These are phyloP conservation scores for Pygocentrus nattereri DNA, from an alignment of 2,797 vertebrate species.

Conservation along the genomic window DNA sequence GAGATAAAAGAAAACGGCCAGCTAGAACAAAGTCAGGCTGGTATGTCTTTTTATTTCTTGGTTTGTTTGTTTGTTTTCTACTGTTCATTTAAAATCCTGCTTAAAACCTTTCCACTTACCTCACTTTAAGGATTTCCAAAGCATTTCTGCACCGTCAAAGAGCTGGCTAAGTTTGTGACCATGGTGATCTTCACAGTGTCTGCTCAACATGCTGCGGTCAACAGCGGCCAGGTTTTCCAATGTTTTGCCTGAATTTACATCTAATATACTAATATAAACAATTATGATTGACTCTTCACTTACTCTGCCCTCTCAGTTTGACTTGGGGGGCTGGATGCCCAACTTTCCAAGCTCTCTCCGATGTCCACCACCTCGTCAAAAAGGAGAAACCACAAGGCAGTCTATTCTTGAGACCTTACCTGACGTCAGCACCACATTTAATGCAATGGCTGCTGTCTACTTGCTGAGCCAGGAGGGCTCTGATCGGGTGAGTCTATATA, in stretches of 20 bases:
- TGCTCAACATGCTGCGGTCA: conserved; percentile 70
- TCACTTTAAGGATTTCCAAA: conserved; percentile 64
- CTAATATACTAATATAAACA: too few relatives aligned
- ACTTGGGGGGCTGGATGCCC: conserved; percentile 71
- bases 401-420: conserved; percentile 47
- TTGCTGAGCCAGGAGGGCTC: conserved; percentile 58
- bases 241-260: not conserved
- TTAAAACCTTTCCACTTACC: not conserved
- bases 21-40: too few relatives aligned
- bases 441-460: conserved; percentile 29
- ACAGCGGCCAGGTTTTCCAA: conserved; percentile 71
- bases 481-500: conserved; percentile 63
- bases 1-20: too few relatives aligned
- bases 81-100: too few relatives aligned
- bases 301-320: conserved; percentile 61
- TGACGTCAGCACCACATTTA: conserved; percentile 23
- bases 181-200: conserved; percentile 58
- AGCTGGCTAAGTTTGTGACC: conserved; percentile 69
- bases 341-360: conserved; percentile 62
- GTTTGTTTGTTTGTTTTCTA: too few relatives aligned
- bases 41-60: not conserved
- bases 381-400: too few relatives aligned
- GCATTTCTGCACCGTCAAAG: conserved; percentile 49
- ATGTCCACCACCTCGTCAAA: too few relatives aligned
- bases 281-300: not conserved